phyloP scores from a whole-genome alignment of 2,113 vertebrate species.

The Pseudonaja textilis region DNA sequence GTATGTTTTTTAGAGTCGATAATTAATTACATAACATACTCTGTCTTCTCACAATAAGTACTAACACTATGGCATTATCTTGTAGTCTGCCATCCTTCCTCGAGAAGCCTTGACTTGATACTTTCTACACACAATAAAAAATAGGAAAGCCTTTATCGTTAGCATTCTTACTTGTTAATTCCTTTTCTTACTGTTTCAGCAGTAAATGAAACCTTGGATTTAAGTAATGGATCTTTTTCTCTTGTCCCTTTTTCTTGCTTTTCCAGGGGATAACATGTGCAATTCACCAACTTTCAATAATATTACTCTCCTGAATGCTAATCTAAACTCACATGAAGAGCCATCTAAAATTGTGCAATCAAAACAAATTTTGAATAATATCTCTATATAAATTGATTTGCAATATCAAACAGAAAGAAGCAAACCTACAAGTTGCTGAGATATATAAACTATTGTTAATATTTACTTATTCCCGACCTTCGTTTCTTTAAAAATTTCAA shows the following conservation, averaged over 20 bases:
- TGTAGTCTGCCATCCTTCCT: not conserved
- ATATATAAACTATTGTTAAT: not conserved
- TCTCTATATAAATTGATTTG: not conserved
- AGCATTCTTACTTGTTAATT: not conserved
- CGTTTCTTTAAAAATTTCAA: not conserved
- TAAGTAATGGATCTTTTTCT: not conserved
- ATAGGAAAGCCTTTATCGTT: not conserved
- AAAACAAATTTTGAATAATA: not conserved
- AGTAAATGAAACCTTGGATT: not conserved
- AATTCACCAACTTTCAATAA: not conserved
- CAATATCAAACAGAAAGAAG: not conserved
- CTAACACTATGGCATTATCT: not conserved
- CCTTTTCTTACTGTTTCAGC: not conserved
- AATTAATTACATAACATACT: not conserved
- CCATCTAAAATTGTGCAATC: not conserved
- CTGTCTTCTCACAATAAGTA: not conserved
- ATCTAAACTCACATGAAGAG: not conserved
- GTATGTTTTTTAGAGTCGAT: not conserved
- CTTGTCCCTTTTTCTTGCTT: slow-evolving; percentile 11
- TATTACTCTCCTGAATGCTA: not conserved
- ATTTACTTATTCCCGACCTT: not conserved
- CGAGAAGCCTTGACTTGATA: not conserved
- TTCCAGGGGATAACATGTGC: not conserved
- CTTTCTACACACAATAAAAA: not conserved
- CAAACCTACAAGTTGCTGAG: not conserved